Evolutionary conservation across 2,797 vertebrate genomes (phyloP), one percentile per base, ranked within the genome.

Genomic region (Crax fasciolata): DNA sequence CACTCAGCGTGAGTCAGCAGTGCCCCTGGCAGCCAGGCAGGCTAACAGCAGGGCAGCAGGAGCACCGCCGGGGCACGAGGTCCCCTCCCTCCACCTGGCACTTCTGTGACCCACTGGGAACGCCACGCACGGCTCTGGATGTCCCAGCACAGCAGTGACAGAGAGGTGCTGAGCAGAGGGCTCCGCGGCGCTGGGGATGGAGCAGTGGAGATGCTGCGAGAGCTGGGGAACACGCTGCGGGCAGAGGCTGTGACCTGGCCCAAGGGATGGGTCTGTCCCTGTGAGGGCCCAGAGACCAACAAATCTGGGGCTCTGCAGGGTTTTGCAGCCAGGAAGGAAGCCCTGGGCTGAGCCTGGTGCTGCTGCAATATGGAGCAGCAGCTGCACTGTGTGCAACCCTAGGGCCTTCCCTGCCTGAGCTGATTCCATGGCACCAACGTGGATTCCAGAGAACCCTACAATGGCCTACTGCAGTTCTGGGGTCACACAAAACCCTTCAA

Each of bases 31-130:
- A 85, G 57, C 0, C 15, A 27, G 2, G 13, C 10, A 11, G 58
- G 48, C 67, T 21, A 44, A 65, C 1, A 54, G 65, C 66, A 32
- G 28, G 28, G 65, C 76, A 32, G 58, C 46, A 68, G 70, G 17
- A 88, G 77, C 76, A 35, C 1, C 3, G 38, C 10, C 70, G 13
- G 44, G 30, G 0, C 41, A 13, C 23, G 68, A 35, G 51, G 1
- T 1, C 2, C 0, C 5, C 46, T 35, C 88, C 27, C 6, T 27
- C 57, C 30, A 52, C 59, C 12, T 9, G 0, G 59, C n/a, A 39
- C 68, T 61, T 48, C 39, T 11, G 57, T 70, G 52, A 71, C 23
- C 46, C 54, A 13, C 4, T n/a, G n/a, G 23, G 65, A 86, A 73
- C 28, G 39, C 14, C 30, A 16, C 0, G 0, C 15, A 20, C 28